Conservation (phyloP, 1,140 invertebrate species). For the Neodiprion virginianus region DNA sequence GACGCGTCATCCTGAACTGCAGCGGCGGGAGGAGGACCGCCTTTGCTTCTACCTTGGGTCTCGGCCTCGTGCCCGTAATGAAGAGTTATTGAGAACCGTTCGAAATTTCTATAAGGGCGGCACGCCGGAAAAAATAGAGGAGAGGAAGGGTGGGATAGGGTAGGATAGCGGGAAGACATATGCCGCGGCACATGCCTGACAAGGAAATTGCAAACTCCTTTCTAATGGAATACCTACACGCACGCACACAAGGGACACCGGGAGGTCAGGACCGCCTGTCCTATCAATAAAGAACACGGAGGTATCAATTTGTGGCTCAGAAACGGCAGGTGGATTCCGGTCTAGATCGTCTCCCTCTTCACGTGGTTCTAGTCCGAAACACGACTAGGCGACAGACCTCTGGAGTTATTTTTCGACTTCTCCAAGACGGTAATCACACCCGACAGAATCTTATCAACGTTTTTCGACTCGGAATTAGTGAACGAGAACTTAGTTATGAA, state of each 20-base stretch:
- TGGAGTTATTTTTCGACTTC: too few species aligned
- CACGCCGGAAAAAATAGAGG: background rate
- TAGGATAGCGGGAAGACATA: conserved; percentile 9
- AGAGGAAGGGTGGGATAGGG: background rate
- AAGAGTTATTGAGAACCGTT: conserved; percentile 14
- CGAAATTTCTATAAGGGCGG: background rate
- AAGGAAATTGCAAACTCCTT: conserved; percentile 10
- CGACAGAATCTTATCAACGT: too few species aligned
- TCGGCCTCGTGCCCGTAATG: background rate
- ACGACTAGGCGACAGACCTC: background rate
- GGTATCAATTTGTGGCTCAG: conserved; percentile 11
- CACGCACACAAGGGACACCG: background rate
- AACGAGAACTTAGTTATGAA: too few species aligned
- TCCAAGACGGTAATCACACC: too few species aligned
- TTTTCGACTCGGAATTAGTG: too few species aligned
- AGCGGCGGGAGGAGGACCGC: background rate
- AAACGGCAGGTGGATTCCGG: conserved; percentile 9
- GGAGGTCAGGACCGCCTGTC: background rate
- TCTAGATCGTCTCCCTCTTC: background rate
- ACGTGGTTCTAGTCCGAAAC: background rate
- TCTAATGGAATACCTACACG: background rate
- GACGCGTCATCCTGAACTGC: background rate
- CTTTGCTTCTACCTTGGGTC: background rate
- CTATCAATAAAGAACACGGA: background rate
- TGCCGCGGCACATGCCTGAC: conserved; percentile 15